Base-by-base conservation (phyloP, 2,888 invertebrate genomes). In the Chymomyza caudatula region DNA sequence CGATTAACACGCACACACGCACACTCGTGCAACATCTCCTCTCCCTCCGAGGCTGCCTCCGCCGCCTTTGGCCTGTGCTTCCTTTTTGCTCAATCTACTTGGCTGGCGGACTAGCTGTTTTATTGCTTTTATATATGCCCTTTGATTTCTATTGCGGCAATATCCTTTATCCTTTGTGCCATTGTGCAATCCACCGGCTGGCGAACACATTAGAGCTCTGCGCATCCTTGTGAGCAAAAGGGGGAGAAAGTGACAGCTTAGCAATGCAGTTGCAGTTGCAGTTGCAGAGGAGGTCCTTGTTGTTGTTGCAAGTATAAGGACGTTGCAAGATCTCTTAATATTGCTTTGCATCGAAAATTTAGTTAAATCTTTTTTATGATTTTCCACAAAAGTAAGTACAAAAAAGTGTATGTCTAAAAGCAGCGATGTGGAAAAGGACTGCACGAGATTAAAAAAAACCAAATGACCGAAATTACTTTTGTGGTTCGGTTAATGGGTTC, bases 81-180 rank as follows among this genome's bases (percentile, higher is more conserved):
- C 37, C 11, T 13, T 49, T 2, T 20, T 20, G 20, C 19, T 52
- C 29, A 37, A 20, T 52, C 25, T 47, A 52, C 66, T 51, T 52
- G 55, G 17, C 60, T 53, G 60, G 15, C 47, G 20, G 37, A 23
- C 17, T n/a, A 15, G 59, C 55, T 4, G 44, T 69, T 70, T 77
- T 76, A 85, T 82, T 85, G 80, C 83, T 77, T 68, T 85, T 69
- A 74, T 77, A 78, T 77, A 73, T 74, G 73, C 69, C 79, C 74
- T 78, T 83, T 83, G 84, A 85, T 85, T 85, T 81, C 81, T 78
- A 74, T 84, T 85, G 81, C 84, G 86, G 82, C 86, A 85, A 73
- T 67, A 77, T 76, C 71, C 80, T 76, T 75, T 76, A 74, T 75
- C 75, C 74, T 70, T 81, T 81, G 83, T 76, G 60, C 59, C 74